Evolutionary conservation across 2,113 vertebrate species (phyloP), one percentile per base, ranked within the genome.

Genomic region (Tautogolabrus adspersus): DNA sequence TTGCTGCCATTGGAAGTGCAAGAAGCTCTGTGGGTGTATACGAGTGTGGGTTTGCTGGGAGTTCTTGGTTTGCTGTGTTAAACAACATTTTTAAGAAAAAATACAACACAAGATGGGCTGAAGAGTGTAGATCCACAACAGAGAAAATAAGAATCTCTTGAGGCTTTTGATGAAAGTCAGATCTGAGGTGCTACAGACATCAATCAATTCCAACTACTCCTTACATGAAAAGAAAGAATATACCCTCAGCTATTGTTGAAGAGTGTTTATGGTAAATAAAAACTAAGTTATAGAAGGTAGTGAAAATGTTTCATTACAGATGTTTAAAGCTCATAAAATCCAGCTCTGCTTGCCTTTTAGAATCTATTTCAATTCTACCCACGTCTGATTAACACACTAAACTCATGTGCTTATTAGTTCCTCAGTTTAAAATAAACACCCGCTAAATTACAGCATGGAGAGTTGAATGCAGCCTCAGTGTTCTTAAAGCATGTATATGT

Each of bases 21-120:
- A 93, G 89, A 93, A 95, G 93, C 92, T 94, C 89, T 52, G 18
- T 52, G 47, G 52, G 90, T 92, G 86, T 91, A 88, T 90, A 89
- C 51, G 90, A 92, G 86, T 91, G 88, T 90, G 90, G 26, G 51
- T 62, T 16, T 40, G 65, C n/a, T 68, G 30, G 40, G 59, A 60
- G 68, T 12, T 51, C 66, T 72, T 66, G 65, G 16, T 38, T 75
- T 60, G 65, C 44, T 62, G 66, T 42, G 57, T 77, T 62, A 89
- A 60, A 83, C 77, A 60, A 83, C 77, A 83, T 79, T 40, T 47
- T 34, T 26, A 26, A 26, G 26, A 26, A 26, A 26, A 81, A 87
- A 87, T 34, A 82, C 70, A 87, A 85, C 81, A 90, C 72, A 87
- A 75, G 34, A 83, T 87, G 77, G 65, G 49, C 62, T 78, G 76